Evolutionary conservation across 2,113 vertebrate genomes (phyloP), one percentile per base, ranked within the genome.

Genomic region (Nerophis ophidion): DNA sequence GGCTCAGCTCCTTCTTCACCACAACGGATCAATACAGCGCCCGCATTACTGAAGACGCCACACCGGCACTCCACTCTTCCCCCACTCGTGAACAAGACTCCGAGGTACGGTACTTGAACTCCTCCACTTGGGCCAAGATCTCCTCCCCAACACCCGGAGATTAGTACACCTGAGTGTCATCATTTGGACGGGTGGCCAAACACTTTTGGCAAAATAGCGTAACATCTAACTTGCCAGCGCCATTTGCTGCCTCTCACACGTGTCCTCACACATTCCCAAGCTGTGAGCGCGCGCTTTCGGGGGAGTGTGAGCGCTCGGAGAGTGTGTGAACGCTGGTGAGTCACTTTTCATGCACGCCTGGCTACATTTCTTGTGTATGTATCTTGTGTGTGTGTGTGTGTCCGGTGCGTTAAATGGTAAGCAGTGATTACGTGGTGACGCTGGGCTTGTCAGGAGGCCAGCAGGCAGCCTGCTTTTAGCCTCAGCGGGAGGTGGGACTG

Each of bases 361-460:
- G n/a, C 36, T 67, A 51, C 57, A 48, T 66, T 75, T 70, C 57
- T 72, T 75, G 40, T 44, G 10, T 11, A 12, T 61, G 26, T 51
- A 58, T 60, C 13, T 38, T 8, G 5, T 26, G 26, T 26, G 26
- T 63, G 70, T 63, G 60, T 61, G 38, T 66, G 46, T 56, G 68
- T 60, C 64, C 48, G 51, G 75, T 74, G 61, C 76, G 53, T 48
- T 61, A 53, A 33, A 74, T 80, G 78, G 78, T 72, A 76, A 79
- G 77, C 72, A 59, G 73, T 77, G 77, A 87, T 86, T 82, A 79
- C 68, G 66, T 69, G 73, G 76, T 86, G 87, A 87, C 84, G 68
- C 67, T 63, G 57, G 74, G 76, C 61, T 70, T 84, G 84, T 84
- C 83, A 89, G 81, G 76, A 84, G 84, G 79, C 79, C 84, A 83